Conservation (phyloP, 2,797 vertebrate genomes). For the Chaunax sp. region DNA sequence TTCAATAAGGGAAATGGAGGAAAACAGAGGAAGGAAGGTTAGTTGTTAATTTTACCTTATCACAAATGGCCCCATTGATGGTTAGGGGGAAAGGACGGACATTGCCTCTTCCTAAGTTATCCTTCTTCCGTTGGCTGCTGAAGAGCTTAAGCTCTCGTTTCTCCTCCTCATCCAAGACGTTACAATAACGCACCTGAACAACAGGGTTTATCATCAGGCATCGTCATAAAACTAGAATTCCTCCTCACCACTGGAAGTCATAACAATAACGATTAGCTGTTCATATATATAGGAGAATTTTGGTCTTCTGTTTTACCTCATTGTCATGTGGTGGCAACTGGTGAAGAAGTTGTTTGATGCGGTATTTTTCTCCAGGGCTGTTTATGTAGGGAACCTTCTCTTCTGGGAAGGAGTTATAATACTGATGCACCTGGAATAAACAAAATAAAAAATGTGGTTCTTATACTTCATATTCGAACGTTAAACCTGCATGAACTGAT, state of each 20-base stretch:
- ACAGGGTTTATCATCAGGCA: conserved; percentile 17
- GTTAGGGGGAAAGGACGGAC: conserved; percentile 94
- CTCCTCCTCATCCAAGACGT: conserved; percentile 95
- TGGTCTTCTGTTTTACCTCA: conserved; percentile 85
- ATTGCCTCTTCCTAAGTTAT: conserved; percentile 94
- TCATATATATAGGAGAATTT: background rate
- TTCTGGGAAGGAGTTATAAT: conserved; percentile 97
- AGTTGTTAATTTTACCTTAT: conserved; percentile 86
- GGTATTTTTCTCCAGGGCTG: conserved; percentile 96
- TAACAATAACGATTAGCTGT: background rate
- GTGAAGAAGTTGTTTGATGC: conserved; percentile 96
- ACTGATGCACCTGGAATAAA: conserved; percentile 93
- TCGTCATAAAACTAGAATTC: background rate
- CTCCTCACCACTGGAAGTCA: background rate
- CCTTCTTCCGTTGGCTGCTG: conserved; percentile 96
- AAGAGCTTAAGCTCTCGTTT: conserved; percentile 97
- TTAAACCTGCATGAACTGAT: background rate
- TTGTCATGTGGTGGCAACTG: conserved; percentile 98
- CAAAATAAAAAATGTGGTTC: conserved; percentile 9
- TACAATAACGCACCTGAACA: conserved; percentile 88
- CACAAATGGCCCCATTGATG: conserved; percentile 92
- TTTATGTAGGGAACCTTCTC: conserved; percentile 99
- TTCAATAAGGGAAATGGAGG: background rate
- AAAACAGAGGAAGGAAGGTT: background rate
- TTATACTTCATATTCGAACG: background rate